A percentile compares a stretch with the other conserved stretches of the same genome.
Evolutionary conservation across 2,113 vertebrate genomes (phyloP).

Genomic region (Panthera tigris): DNA sequence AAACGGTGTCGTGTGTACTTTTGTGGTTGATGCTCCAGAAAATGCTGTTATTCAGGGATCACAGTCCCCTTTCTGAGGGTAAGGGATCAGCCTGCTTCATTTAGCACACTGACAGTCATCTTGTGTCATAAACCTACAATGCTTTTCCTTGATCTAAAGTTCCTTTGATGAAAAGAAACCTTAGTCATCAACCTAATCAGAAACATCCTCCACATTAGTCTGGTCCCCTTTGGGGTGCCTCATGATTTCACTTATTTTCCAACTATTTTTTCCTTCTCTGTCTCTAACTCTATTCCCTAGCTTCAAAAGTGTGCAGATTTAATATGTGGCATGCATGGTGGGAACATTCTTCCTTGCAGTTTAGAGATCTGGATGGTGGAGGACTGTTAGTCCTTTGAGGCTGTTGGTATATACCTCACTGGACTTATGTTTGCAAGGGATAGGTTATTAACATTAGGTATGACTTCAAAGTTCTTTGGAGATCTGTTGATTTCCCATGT

Average conservation of each 20-base stretch:
- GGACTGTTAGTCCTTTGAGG: neutral
- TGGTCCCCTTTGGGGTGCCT: neutral
- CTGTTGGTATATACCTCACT: rapidly evolving
- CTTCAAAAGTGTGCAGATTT: neutral
- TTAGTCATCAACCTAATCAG: neutral
- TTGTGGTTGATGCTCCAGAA: neutral
- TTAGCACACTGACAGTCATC: neutral
- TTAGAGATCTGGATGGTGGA: neutral
- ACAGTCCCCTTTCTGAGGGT: neutral
- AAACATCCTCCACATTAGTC: neutral
- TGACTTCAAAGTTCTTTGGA: neutral
- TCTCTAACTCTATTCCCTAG: neutral
- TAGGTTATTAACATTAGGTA: neutral
- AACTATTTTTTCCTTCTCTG: neutral
- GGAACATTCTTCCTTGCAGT: neutral
- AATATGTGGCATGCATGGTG: neutral
- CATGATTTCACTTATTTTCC: neutral
- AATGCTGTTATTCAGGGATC: neutral
- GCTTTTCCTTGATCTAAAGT: neutral
- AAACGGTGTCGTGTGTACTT: neutral
- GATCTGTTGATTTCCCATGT: neutral
- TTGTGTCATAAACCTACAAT: neutral
- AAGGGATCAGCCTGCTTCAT: neutral
- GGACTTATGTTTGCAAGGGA: neutral
- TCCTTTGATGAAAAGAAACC: neutral